These are phyloP conservation scores for Drosophila tripunctata DNA, from an alignment of 2,888 invertebrate species.

Conservation along the genomic window DNA sequence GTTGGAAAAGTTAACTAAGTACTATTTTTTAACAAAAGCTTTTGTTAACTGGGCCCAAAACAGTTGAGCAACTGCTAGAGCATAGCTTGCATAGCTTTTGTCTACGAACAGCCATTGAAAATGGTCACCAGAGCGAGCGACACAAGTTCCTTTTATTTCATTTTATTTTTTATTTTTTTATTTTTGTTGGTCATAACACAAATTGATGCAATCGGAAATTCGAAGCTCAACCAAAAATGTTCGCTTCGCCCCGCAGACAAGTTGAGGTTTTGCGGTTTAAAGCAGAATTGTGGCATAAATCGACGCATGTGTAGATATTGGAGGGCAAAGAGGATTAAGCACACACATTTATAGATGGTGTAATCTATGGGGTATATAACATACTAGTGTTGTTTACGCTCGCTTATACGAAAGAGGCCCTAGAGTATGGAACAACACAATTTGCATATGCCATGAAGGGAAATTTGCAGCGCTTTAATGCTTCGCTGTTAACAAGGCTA, in stretches of 20 bases:
- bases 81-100: no score
- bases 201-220: constrained; percentile 41
- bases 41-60: no score
- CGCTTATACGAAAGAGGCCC: constrained; percentile 43
- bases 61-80: no score
- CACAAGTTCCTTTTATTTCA: no score
- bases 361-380: no score
- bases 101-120: no score
- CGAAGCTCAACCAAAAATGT: constrained; percentile 5
- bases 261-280: constrained; percentile 4
- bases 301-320: constrained; percentile 32
- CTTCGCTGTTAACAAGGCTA: constrained; percentile 48
- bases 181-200: constrained; percentile 11
- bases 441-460: constrained; percentile 50
- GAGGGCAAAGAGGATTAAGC: constrained; percentile 27
- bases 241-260: neutral
- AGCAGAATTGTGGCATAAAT: constrained; percentile 5
- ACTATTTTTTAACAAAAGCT: no score
- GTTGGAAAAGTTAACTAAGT: no score
- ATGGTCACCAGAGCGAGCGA: neutral
- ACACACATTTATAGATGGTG: no score
- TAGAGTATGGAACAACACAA: constrained; percentile 49
- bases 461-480: constrained; percentile 44
- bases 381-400: constrained; percentile 2
- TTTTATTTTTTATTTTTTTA: no score